A percentile compares a stretch with the other conserved stretches of the same genome.
Conservation (phyloP, 2,888 invertebrate species). For the Macaria notata region DNA sequence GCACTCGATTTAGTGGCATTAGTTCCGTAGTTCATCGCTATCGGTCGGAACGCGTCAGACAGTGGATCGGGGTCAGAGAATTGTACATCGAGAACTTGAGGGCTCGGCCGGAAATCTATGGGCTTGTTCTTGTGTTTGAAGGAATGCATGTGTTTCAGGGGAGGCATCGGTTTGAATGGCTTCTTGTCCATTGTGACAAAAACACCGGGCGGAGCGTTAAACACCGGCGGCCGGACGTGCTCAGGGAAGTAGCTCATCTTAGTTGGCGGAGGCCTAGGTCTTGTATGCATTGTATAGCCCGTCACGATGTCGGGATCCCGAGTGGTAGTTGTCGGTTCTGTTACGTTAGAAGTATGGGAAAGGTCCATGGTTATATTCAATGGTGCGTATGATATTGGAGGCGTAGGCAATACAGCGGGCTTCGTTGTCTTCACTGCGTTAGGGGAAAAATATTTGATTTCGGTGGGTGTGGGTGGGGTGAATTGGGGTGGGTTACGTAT, state of each 20-base stretch:
- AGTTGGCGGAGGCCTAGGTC: conserved; percentile 46
- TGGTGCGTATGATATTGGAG: conserved; percentile 26
- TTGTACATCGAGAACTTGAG: conserved; percentile 65
- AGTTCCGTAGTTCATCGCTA: conserved; percentile 51
- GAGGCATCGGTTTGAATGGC: conserved; percentile 76
- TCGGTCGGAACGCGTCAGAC: conserved; percentile 68
- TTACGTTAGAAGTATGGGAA: conserved; percentile 40
- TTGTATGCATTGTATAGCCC: conserved; percentile 48
- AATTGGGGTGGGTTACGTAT: conserved; percentile 14
- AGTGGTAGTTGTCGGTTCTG: conserved; percentile 46
- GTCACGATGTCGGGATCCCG: conserved; percentile 50
- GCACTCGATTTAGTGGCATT: conserved; percentile 36
- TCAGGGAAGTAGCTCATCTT: conserved; percentile 63
- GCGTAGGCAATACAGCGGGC: conserved; percentile 63
- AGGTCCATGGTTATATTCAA: conserved; percentile 48
- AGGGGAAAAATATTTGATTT: conserved; percentile 49
- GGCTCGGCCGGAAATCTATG: conserved; percentile 68
- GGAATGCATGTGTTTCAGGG: conserved; percentile 58
- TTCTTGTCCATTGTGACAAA: conserved; percentile 76
- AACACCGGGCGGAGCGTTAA: conserved; percentile 73
- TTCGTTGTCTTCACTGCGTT: conserved; percentile 58
- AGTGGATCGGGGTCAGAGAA: conserved; percentile 58
- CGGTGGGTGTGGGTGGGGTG: conserved; percentile 36
- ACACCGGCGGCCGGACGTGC: conserved; percentile 68
- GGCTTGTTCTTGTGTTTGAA: conserved; percentile 53